A percentile compares a stretch with the other conserved stretches of the same genome.
These are phyloP conservation scores for Lysiphlebus fabarum DNA, from an alignment of 1,140 invertebrate species.

Conservation along the genomic window DNA sequence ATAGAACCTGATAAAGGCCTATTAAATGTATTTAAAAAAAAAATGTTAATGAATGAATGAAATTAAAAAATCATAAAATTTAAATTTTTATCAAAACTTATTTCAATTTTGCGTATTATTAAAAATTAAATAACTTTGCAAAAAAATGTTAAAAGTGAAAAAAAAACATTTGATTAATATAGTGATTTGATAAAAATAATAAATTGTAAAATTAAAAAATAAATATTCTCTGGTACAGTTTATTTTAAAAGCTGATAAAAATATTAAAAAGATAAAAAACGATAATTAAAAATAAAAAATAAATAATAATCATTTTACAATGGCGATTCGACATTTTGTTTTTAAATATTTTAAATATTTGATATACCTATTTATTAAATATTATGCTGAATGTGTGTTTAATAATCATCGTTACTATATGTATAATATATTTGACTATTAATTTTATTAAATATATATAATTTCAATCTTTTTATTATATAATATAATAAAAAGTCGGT, in stretches of 20 bases:
- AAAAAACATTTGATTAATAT: no score
- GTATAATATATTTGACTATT: slow-evolving; percentile 9
- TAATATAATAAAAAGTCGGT: neutral
- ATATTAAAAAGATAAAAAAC: no score
- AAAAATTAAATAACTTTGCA: no score
- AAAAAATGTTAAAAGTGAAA: no score
- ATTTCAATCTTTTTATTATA: neutral
- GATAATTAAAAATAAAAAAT: no score
- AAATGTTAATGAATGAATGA: slow-evolving; percentile 10
- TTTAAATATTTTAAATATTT: no score
- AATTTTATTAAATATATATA: neutral
- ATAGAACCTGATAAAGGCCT: slow-evolving; percentile 44
- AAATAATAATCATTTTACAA: no score
- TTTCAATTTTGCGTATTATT: no score
- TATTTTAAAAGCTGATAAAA: no score
- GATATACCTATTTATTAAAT: no score
- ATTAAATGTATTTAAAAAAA: slow-evolving; percentile 25
- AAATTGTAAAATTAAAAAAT: neutral
- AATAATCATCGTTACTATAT: slow-evolving; percentile 24
- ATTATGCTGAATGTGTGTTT: slow-evolving; percentile 5
- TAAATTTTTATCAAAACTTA: no score
- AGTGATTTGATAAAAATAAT: slow-evolving; percentile 1
- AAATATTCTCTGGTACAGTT: neutral
- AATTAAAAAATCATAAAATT: slow-evolving; percentile 6
- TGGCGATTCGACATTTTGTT: no score